Base-by-base conservation (phyloP, 2,797 vertebrate species). In the Ataeniobius toweri region DNA sequence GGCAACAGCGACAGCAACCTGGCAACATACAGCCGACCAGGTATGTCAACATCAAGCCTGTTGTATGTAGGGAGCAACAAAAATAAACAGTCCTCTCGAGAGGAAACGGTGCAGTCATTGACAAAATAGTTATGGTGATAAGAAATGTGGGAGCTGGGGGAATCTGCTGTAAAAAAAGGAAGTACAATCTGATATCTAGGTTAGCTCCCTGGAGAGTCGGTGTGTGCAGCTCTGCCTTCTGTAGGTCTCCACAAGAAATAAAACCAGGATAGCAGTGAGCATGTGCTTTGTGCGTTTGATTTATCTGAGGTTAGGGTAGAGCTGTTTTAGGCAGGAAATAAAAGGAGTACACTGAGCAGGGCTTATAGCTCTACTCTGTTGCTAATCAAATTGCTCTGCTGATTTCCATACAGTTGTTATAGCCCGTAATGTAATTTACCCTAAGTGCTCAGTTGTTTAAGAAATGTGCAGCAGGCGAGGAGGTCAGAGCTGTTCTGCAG, bases 1-100 rank as follows among this genome's bases (percentile, higher is more conserved):
- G 98, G 97, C 58, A 99, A 98, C 96, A 99, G 98, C 1, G 98
- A 99, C 86, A 97, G 97, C 94, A 99, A 99, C 94, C 94, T 99
- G 85, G 96, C 98, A 0, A 99, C 98, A 0, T 99, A 99, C 94
- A 99, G 98, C 89, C 96, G 98, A 72, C 98, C 98, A 95, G 98
- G 98, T 99, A 93, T 91, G 96, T 92, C 71, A 44, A 46, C 44
- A 58, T 53, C 59, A 50, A 12, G 20, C 16, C 73, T 36, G 16
- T 68, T 7, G 8, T 31, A 39, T 51, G 7, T 44, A 63, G 71
- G 39, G 36, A 72, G 26, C 61, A 61, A 80, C 75, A 74, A 80
- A 83, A 87, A 86, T 78, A 86, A 86, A 86, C 68, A 76, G 53
- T 53, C 26, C 77, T 68, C 78, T 73, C 75, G 61, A 71, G 3